These are phyloP conservation scores for Hydrolagus colliei DNA, from an alignment of 2,797 vertebrate species.

Conservation along the genomic window DNA sequence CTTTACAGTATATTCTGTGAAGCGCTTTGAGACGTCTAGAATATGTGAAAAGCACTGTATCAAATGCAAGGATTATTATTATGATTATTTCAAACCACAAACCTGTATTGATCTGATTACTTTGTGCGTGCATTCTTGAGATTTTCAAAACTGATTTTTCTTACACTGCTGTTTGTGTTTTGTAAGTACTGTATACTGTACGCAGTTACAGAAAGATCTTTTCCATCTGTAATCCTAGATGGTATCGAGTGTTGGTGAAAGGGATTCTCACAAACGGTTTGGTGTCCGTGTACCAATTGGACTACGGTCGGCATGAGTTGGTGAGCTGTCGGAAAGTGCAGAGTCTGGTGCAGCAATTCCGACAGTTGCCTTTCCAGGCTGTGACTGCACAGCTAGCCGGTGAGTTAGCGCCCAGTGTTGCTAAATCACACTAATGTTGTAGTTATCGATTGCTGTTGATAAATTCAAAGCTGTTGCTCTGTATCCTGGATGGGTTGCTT, in stretches of 20 bases:
- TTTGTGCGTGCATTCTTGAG: background rate
- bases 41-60: too few relatives aligned
- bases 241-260: slow-evolving; percentile 83
- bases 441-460: too few relatives aligned
- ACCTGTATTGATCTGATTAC: background rate
- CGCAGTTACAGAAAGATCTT: slow-evolving; percentile 2
- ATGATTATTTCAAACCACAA: background rate
- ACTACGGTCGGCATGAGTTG: slow-evolving; percentile 82
- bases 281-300: slow-evolving; percentile 81
- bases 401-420: slow-evolving; percentile 44
- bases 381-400: slow-evolving; percentile 81
- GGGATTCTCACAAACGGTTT: slow-evolving; percentile 70
- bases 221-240: slow-evolving; percentile 53
- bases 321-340: slow-evolving; percentile 61
- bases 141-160: background rate
- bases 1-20: too few relatives aligned
- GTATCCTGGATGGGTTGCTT: too few relatives aligned
- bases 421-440: too few relatives aligned
- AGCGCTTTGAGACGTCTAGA: too few relatives aligned
- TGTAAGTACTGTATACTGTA: background rate
- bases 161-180: background rate
- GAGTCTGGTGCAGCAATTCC: slow-evolving; percentile 70
- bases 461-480: too few relatives aligned
- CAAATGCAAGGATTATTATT: too few relatives aligned
- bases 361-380: slow-evolving; percentile 83